These are phyloP conservation scores for Heterochromis multidens DNA, from an alignment of 2,113 vertebrate species.

Conservation along the genomic window DNA sequence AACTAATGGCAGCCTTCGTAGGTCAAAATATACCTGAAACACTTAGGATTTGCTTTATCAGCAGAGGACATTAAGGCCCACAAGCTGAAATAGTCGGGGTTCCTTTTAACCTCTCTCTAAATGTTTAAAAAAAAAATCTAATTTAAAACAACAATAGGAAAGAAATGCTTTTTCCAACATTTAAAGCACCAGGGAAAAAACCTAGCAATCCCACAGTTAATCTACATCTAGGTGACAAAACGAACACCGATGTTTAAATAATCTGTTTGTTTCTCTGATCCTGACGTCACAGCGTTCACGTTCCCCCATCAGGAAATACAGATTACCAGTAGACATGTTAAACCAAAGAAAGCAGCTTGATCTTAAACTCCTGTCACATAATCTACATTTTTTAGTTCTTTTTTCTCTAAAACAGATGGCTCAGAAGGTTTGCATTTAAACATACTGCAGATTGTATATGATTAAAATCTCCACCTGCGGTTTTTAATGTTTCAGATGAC, in stretches of 20 bases:
- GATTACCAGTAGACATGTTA: no score
- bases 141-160: background rate
- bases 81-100: background rate
- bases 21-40: background rate
- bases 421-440: background rate
- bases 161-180: slow-evolving; percentile 36
- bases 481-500: background rate
- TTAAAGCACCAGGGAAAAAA: slow-evolving; percentile 8
- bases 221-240: slow-evolving; percentile 1
- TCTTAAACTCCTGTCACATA: background rate
- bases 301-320: no score
- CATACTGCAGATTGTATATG: background rate
- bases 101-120: background rate
- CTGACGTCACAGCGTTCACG: background rate
- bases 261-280: background rate
- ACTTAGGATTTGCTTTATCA: background rate
- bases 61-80: background rate
- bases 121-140: slow-evolving; percentile 2
- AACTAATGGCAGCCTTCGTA: background rate
- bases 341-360: background rate
- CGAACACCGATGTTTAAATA: background rate
- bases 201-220: background rate
- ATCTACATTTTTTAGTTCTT: no score
- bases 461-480: background rate
- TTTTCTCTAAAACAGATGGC: background rate